These are phyloP conservation scores for Salarias fasciatus DNA, from an alignment of 2,797 vertebrate genomes.

Conservation along the genomic window DNA sequence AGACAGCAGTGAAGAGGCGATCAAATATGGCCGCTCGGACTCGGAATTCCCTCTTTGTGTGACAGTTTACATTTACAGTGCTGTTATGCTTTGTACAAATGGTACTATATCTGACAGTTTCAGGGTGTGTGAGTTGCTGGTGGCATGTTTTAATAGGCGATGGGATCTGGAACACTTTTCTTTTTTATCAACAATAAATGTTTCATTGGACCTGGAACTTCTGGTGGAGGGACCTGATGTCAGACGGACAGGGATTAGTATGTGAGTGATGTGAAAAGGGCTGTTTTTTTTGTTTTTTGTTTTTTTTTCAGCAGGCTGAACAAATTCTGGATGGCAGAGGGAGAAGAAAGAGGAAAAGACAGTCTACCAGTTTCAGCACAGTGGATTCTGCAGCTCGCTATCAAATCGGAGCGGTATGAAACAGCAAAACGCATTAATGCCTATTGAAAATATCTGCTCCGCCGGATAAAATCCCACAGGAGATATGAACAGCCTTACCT, in stretches of 20 bases:
- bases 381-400: conserved; percentile 36
- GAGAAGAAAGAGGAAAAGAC: conserved; percentile 31
- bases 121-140: background rate
- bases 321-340: conserved; percentile 24
- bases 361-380: conserved; percentile 42
- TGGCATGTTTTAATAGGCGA: background rate
- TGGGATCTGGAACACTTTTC: background rate
- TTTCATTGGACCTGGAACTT: background rate
- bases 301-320: background rate
- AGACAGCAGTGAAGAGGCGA: background rate
- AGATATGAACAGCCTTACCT: conserved; percentile 63
- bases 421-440: conserved; percentile 66
- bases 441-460: conserved; percentile 63
- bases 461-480: conserved; percentile 63
- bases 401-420: conserved; percentile 56
- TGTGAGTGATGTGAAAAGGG: conserved; percentile 16
- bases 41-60: background rate
- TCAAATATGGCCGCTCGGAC: background rate
- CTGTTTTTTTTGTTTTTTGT: background rate
- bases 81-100: background rate
- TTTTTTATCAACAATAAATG: background rate
- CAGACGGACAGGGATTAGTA: conserved; percentile 14
- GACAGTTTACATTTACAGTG: background rate
- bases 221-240: too few species aligned
- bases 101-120: background rate